Conservation (phyloP, 2,113 vertebrate genomes). For the Oncorhynchus tshawytscha region DNA sequence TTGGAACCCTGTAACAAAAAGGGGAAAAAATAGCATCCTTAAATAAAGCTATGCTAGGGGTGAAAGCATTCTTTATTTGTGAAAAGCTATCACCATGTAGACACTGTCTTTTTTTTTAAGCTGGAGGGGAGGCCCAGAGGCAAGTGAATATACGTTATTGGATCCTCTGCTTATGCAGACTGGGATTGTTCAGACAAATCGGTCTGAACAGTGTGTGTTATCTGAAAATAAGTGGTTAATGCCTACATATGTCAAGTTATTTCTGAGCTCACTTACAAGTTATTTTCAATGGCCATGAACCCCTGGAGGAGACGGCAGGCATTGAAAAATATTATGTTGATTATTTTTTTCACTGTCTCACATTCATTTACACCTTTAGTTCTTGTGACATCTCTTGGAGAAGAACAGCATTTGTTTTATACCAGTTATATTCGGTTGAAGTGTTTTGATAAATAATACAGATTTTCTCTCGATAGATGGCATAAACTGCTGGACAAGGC, state of each 20-base stretch:
- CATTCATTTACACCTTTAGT: too few relatives aligned
- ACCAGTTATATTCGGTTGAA: background rate
- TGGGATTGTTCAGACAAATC: background rate
- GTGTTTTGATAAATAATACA: background rate
- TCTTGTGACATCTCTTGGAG: background rate
- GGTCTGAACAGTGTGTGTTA: background rate
- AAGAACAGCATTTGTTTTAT: background rate
- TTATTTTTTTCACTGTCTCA: too few relatives aligned
- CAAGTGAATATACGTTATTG: background rate
- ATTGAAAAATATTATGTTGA: background rate
- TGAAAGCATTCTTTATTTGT: background rate
- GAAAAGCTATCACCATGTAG: background rate
- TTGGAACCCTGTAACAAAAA: background rate
- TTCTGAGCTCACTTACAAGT: background rate
- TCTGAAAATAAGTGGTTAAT: background rate
- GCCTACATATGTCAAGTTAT: background rate
- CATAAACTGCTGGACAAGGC: conserved; percentile 85
- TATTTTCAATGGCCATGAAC: background rate
- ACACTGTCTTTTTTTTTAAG: background rate
- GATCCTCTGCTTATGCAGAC: background rate
- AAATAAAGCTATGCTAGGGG: background rate
- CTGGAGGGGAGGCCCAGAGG: background rate
- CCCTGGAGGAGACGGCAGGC: background rate
- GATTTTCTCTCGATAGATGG: conserved; percentile 76
- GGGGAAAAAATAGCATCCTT: background rate